Conservation (phyloP, 2,888 invertebrate genomes). For the Therioaphis trifolii region DNA sequence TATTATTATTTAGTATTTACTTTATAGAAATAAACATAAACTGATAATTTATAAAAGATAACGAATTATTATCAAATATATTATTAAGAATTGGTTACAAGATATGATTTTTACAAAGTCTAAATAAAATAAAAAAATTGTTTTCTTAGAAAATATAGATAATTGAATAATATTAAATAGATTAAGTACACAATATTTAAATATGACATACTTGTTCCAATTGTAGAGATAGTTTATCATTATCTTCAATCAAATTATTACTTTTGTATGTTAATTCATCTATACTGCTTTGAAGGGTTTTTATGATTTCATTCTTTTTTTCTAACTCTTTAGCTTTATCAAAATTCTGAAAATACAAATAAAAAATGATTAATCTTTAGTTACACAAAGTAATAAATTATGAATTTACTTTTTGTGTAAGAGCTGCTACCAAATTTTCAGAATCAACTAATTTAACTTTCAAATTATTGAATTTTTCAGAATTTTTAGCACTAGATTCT, state of each 20-base stretch:
- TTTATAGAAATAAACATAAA: no score
- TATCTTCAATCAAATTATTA: constrained; percentile 45
- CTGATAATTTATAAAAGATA: no score
- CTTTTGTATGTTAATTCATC: constrained; percentile 42
- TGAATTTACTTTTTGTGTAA: constrained; percentile 42
- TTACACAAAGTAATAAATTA: neutral
- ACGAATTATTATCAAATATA: no score
- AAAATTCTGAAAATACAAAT: constrained; percentile 28
- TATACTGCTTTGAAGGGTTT: neutral
- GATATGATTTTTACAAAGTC: no score
- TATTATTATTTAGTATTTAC: no score
- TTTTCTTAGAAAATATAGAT: no score
- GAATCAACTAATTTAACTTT: constrained; percentile 47
- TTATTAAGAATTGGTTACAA: no score
- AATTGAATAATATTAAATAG: no score
- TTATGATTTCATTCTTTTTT: constrained; percentile 23
- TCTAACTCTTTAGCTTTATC: constrained; percentile 50
- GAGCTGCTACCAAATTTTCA: constrained; percentile 39
- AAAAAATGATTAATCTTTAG: neutral
- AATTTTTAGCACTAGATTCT: constrained; percentile 43
- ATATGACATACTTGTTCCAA: constrained; percentile 31
- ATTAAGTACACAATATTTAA: no score
- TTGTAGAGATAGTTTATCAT: constrained; percentile 28
- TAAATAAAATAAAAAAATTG: no score
- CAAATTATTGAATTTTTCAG: constrained; percentile 10